These are phyloP conservation scores for Aphidius ervi DNA, from an alignment of 1,140 invertebrate species.

Conservation along the genomic window DNA sequence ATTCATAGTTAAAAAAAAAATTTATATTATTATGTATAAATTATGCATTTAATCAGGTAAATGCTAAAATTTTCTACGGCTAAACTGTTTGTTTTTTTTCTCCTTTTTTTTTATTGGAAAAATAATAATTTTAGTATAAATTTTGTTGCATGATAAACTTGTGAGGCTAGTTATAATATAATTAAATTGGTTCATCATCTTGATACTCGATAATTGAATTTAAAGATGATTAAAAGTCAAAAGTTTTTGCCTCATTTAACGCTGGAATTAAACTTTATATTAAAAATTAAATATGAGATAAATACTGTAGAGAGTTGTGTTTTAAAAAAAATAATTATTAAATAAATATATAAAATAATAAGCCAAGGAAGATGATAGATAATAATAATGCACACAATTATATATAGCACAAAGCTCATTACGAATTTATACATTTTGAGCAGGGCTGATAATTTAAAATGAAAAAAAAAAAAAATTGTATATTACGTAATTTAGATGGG, in stretches of 20 bases:
- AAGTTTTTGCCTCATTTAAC: too few relatives aligned
- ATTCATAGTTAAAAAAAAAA: too few relatives aligned
- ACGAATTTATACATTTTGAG: constrained; percentile 30
- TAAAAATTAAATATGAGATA: neutral
- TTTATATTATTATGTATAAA: constrained; percentile 17
- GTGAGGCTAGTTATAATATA: constrained; percentile 14
- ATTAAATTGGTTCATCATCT: neutral
- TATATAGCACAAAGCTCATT: constrained; percentile 52
- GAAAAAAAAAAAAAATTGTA: constrained; percentile 18
- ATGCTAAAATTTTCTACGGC: constrained; percentile 36
- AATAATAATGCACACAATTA: constrained; percentile 49
- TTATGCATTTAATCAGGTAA: constrained; percentile 31
- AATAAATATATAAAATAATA: constrained; percentile 21
- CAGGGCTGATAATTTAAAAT: constrained; percentile 38
- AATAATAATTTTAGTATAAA: constrained; percentile 7
- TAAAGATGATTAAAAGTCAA: too few relatives aligned
- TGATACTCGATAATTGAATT: neutral
- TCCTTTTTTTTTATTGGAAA: neutral
- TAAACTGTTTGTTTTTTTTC: neutral
- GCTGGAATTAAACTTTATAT: too few relatives aligned
- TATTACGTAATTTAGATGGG: constrained; percentile 23
- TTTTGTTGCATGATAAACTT: constrained; percentile 7
- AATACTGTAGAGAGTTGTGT: constrained; percentile 40
- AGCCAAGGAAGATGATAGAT: constrained; percentile 38
- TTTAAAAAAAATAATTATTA: constrained; percentile 30